Evolutionary conservation across 2,888 invertebrate species (phyloP).

Genomic region (Pseudanteris insignis): DNA sequence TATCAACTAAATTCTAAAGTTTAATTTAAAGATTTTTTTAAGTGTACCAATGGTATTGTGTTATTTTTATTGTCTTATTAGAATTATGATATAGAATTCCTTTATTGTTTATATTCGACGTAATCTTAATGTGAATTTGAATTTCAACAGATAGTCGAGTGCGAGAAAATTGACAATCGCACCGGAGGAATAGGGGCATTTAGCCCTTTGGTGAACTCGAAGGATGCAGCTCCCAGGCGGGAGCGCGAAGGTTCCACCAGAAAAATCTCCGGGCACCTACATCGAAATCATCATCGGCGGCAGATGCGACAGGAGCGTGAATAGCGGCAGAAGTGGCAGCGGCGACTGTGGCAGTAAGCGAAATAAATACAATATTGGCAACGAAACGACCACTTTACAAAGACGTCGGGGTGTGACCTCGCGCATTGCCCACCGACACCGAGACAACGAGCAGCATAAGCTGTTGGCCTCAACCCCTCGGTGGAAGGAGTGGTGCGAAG

Average conservation of each 20-base stretch:
- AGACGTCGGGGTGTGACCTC: constrained; percentile 55
- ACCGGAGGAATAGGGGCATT: constrained; percentile 64
- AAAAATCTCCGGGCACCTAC: constrained; percentile 59
- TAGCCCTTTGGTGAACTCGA: constrained; percentile 66
- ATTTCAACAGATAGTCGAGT: constrained; percentile 52
- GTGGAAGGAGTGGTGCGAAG: constrained; percentile 60
- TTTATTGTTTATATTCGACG: too few species aligned
- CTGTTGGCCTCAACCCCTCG: constrained; percentile 61
- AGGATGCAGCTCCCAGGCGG: constrained; percentile 67
- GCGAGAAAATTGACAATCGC: constrained; percentile 57
- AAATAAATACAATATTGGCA: constrained; percentile 53
- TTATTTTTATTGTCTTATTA: too few species aligned
- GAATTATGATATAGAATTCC: too few species aligned
- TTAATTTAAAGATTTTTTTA: too few species aligned
- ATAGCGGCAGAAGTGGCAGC: constrained; percentile 47
- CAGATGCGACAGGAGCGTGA: constrained; percentile 50
- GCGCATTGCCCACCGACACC: constrained; percentile 56
- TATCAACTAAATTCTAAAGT: too few species aligned
- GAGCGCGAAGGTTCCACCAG: constrained; percentile 64
- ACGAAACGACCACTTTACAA: constrained; percentile 53
- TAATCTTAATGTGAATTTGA: too few species aligned
- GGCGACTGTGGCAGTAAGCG: constrained; percentile 45
- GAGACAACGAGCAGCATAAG: constrained; percentile 56
- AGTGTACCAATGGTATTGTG: too few species aligned
- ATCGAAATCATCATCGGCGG: constrained; percentile 56